Base-by-base conservation (phyloP, 2,888 invertebrate genomes). In the Drosophila imparisetae region DNA sequence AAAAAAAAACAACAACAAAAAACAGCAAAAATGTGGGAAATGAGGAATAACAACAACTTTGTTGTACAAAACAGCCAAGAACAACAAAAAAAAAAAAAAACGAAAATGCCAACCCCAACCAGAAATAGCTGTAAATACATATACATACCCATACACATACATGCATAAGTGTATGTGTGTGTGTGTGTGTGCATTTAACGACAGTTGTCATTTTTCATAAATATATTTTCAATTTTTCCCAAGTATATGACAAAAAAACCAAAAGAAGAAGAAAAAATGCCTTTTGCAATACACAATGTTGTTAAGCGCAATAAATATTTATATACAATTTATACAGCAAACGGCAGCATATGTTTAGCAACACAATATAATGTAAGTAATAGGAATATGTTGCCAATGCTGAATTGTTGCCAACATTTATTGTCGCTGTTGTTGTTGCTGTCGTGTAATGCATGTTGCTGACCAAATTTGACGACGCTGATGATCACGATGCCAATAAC, bases 191-290 rank as follows among this genome's bases (percentile, higher is more conserved):
- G 40, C 27, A n/a, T 66, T 64, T 55, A 69, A 63, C 57, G 75
- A 80, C 84, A 75, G 75, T 84, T 89, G 87, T 77, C 85, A 89
- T 78, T 81, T 84, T 86, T 89, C 77, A 81, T 74, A 86, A 81
- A 89, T 86, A 83, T 72, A 24, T 66, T 72, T 70, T 59, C 66
- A 63, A 72, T 69, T 78, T 64, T 64, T 27, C 60, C n/a, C 3
- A 55, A 38, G 24, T 29, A 4, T 10, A 13, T 13, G 30, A 6
- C 15, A 24, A 24, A 53, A 27, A n/a, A 27, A 2, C 3, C 4
- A 32, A 32, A 1, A 8, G 11, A 38, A 42, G 40, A 45, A 29
- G 24, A 34, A 4, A 6, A 24, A 13, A 11, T 42, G 42, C 21
- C 21, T 11, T 42, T 42, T 11, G 27, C 18, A 38, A 32, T 24